Percentiles rank a stretch among this genome's conserved stretches.
Conservation (phyloP, 1,140 invertebrate species). For the Mycetomoellerius zeteki region DNA sequence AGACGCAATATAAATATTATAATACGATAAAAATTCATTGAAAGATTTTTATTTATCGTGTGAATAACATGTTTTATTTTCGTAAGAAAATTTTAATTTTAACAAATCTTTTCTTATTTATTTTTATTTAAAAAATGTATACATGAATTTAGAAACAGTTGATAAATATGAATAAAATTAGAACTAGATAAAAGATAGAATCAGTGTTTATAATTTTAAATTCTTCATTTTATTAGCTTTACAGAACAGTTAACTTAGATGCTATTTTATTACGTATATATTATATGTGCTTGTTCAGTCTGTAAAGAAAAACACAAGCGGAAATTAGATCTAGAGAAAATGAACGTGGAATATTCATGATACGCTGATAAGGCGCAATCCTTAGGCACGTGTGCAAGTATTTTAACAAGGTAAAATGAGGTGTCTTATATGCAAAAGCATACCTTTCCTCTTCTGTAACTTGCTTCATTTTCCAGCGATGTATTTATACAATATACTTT, state of each 20-base stretch:
- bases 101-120: too few relatives aligned
- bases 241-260: background rate
- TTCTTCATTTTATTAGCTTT: background rate
- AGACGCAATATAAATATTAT: background rate
- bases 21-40: background rate
- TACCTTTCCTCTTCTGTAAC: conserved; percentile 6
- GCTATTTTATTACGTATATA: background rate
- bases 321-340: conserved; percentile 42
- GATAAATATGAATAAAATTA: background rate
- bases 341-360: conserved; percentile 48
- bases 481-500: background rate
- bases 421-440: conserved; percentile 17
- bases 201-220: background rate
- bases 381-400: conserved; percentile 42
- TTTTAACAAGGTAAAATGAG: conserved; percentile 36
- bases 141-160: background rate
- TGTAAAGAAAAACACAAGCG: conserved; percentile 23
- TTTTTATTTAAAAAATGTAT: background rate
- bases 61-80: background rate
- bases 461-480: background rate
- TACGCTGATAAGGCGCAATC: background rate
- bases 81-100: too few relatives aligned
- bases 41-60: conserved; percentile 2
- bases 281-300: background rate
- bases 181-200: background rate